Percentiles rank a stretch among this genome's conserved stretches.
phyloP scores from a whole-genome alignment of 2,113 vertebrate genomes.

The Mus spicilegus region DNA sequence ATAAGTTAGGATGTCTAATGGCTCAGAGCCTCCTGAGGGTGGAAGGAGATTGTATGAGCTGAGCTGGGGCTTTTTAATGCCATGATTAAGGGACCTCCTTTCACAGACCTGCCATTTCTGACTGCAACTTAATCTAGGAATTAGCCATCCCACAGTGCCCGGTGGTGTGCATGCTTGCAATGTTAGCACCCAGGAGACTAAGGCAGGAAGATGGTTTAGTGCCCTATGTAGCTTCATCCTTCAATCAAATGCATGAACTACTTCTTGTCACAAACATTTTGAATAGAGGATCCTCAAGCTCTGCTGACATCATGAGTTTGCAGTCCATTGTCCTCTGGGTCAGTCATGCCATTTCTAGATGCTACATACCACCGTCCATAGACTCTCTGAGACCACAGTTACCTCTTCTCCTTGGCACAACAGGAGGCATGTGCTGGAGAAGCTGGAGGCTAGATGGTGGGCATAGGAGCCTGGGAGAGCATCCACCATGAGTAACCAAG shows the following conservation, averaged over 20 bases:
- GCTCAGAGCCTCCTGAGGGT: not conserved
- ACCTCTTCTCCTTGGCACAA: not conserved
- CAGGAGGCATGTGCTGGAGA: too few species aligned
- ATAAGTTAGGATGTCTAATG: not conserved
- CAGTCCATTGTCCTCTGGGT: not conserved
- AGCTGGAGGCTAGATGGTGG: not conserved
- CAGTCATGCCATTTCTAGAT: too few species aligned
- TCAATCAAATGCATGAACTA: not conserved
- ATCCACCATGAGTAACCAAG: fast-evolving
- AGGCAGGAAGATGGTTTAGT: not conserved
- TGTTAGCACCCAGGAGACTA: not conserved
- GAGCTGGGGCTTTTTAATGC: not conserved
- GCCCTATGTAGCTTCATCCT: not conserved
- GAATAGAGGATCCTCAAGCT: not conserved
- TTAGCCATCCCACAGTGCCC: not conserved
- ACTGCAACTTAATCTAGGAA: not conserved
- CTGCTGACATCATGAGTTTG: fast-evolving
- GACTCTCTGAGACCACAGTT: not conserved
- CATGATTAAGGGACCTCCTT: not conserved
- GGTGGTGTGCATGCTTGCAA: not conserved
- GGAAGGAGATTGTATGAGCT: too few species aligned
- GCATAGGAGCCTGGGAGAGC: not conserved
- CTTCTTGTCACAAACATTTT: not conserved
- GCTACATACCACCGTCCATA: not conserved
- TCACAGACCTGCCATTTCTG: not conserved